These are phyloP conservation scores for Siniperca undulata DNA, from an alignment of 2,797 vertebrate genomes.

Conservation along the genomic window DNA sequence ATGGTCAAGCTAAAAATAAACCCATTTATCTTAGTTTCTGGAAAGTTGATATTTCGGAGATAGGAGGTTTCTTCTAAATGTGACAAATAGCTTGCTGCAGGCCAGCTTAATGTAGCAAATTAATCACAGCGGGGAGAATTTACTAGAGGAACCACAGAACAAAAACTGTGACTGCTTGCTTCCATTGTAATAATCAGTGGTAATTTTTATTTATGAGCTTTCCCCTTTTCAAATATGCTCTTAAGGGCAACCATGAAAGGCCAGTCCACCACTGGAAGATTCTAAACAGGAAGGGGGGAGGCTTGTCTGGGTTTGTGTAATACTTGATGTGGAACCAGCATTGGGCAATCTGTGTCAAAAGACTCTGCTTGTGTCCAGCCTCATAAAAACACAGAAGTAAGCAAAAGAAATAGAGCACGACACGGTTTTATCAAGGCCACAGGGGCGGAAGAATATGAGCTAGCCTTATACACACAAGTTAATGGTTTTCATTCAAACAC, in stretches of 20 bases:
- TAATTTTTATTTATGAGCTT: conserved; percentile 41
- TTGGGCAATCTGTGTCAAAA: conserved; percentile 69
- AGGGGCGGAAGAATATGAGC: conserved; percentile 30
- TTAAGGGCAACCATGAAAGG: conserved; percentile 27
- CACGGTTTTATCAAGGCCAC: conserved; percentile 37
- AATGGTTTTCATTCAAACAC: not conserved
- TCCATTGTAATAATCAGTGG: conserved; percentile 35
- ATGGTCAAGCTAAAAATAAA: conserved; percentile 29
- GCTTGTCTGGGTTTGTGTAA: conserved; percentile 50
- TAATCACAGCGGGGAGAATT: conserved; percentile 31
- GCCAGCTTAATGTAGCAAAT: conserved; percentile 33
- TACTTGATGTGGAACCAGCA: conserved; percentile 42
- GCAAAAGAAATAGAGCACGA: conserved; percentile 53
- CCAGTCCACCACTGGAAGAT: conserved; percentile 10
- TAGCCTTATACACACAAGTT: not conserved
- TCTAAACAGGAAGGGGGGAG: not conserved
- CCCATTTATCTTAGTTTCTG: not conserved
- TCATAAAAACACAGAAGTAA: conserved; percentile 52
- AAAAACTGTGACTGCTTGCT: conserved; percentile 22
- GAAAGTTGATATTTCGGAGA: conserved; percentile 14
- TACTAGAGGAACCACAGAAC: conserved; percentile 10
- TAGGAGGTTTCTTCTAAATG: not conserved
- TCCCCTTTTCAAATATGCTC: conserved; percentile 33
- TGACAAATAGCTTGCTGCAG: conserved; percentile 12
- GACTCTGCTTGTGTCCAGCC: conserved; percentile 23